A percentile compares a stretch with the other conserved stretches of the same genome.
phyloP scores from a whole-genome alignment of 2,797 vertebrate species.

The Crocodylus rhombifer region DNA sequence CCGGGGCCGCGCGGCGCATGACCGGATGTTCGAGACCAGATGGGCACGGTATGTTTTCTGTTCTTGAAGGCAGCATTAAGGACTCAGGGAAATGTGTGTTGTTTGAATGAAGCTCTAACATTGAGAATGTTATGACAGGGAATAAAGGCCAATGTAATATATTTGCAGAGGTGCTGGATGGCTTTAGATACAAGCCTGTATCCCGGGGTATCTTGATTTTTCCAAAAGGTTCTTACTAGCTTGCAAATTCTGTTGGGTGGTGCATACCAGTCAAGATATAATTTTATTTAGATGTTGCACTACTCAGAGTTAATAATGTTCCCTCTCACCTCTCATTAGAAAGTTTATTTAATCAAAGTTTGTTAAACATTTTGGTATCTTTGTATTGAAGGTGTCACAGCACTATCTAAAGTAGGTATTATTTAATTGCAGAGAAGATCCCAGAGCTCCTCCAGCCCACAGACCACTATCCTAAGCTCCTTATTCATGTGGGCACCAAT shows the following conservation, averaged over 20 bases:
- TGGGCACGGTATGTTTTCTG: neutral
- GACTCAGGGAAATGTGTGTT: neutral
- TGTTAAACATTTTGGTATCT: neutral
- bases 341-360: neutral
- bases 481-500: too few relatives aligned
- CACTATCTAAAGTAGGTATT: neutral
- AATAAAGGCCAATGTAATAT: constrained; percentile 4
- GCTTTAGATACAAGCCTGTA: neutral
- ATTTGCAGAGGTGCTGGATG: constrained; percentile 13
- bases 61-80: neutral
- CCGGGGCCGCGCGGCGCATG: too few relatives aligned
- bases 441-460: too few relatives aligned
- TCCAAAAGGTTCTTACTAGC: constrained; percentile 14
- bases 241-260: neutral
- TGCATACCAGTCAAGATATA: neutral
- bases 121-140: neutral
- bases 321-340: neutral
- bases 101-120: neutral
- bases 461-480: too few relatives aligned
- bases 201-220: neutral
- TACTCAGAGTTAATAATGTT: neutral
- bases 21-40: too few relatives aligned
- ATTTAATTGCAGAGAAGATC: neutral
- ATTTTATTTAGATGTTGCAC: neutral
- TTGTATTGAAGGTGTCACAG: neutral